phyloP scores from a whole-genome alignment of 2,888 invertebrate genomes.

The Oscheius onirici region DNA sequence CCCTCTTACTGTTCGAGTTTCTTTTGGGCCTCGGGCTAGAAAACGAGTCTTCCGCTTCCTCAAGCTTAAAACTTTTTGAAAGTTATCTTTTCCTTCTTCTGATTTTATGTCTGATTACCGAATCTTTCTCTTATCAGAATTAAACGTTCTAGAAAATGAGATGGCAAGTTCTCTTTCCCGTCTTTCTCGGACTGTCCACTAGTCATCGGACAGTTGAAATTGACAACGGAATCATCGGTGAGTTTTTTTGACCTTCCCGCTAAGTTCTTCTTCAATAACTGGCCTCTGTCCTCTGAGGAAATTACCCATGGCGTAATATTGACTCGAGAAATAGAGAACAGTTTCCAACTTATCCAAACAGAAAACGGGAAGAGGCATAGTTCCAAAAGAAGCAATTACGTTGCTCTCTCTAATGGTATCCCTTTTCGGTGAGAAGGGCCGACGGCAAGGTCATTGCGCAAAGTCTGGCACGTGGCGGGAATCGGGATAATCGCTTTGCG shows the following conservation, averaged over 20 bases:
- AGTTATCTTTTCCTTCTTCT: background rate
- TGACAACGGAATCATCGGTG: constrained; percentile 25
- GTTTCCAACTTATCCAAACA: background rate
- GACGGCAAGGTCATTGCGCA: constrained; percentile 20
- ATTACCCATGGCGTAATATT: background rate
- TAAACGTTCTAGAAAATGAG: background rate
- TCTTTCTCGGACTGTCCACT: background rate
- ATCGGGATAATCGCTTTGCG: background rate
- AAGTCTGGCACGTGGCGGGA: background rate
- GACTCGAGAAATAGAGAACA: background rate
- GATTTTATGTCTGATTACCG: background rate
- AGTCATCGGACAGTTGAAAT: constrained; percentile 19
- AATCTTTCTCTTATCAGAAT: background rate
- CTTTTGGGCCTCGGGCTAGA: constrained; percentile 17
- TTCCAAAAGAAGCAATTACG: constrained; percentile 16
- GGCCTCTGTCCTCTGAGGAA: background rate
- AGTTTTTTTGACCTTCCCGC: background rate
- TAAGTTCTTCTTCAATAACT: background rate
- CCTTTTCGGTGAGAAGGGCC: constrained; percentile 21
- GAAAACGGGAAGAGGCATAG: background rate
- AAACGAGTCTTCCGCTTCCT: constrained; percentile 19
- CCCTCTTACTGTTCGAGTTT: constrained; percentile 24
- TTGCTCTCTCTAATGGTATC: constrained; percentile 14
- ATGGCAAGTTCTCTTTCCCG: background rate
- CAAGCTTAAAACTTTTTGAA: too few species aligned